Base-by-base conservation (phyloP, 2,888 invertebrate genomes). In the Papilio elwesi region DNA sequence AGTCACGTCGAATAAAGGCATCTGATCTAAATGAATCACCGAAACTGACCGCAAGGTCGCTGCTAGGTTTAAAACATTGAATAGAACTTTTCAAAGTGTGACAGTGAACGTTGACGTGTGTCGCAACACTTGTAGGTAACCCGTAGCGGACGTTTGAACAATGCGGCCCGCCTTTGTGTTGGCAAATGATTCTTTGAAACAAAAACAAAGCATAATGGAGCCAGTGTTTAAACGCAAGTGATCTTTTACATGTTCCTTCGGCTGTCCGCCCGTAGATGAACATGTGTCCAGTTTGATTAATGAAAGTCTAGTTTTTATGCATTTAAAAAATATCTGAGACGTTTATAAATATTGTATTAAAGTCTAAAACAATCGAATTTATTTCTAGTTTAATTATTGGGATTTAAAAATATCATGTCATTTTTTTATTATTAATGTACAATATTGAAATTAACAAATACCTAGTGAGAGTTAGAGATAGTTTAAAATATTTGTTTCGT, bases 201-300 rank as follows among this genome's bases (percentile, higher is more conserved):
- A 86, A 87, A 87, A 91, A 92, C 91, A 91, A 89, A 87, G 85
- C 77, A 87, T 86, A 88, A 90, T 87, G 80, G 86, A 90, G 85
- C 85, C 77, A 82, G 80, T 85, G 81, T 87, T 86, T 87, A 87
- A 88, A 88, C 86, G 75, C 87, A 88, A 87, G 87, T 89, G 85
- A 87, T 87, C 85, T 86, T 85, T 78, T 83, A 84, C 83, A 83
- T 87, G 88, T 86, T 87, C 81, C 81, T 85, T 85, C 78, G 85
- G 89, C 88, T 87, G 79, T 85, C 76, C 74, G 76, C 68, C 73
- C 77, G 81, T 83, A 79, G 79, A 79, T 78, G 79, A 76, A 79
- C 76, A 75, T 71, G 64, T 75, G 75, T 73, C 74, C 64, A 79
- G 73, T 81, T 83, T 91, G 90, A 92, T 91, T 89, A 88, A 92